Base-by-base conservation (phyloP, 2,888 invertebrate species). In the Tuta absoluta region DNA sequence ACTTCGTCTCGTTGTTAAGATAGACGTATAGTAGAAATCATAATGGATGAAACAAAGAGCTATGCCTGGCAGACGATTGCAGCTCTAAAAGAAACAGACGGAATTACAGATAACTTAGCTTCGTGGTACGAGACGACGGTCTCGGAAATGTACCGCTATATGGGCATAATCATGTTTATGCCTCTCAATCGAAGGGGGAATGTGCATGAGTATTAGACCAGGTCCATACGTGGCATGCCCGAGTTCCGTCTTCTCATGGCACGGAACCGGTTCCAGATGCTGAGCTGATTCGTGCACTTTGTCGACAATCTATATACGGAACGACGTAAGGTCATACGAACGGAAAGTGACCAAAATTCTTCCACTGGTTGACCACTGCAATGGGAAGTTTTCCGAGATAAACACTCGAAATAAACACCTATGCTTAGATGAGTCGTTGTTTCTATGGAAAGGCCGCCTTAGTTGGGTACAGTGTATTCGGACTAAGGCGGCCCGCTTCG, bases 211-310 rank as follows among this genome's bases (percentile, higher is more conserved):
- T 66, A 62, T n/a, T 66, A 63, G 66, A 28, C 49, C 63, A 11
- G 59, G 41, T n/a, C n/a, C 12, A 41, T 41, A 4, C 51, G 71
- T 49, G 70, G 67, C 3, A 74, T 72, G 72, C 69, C 69, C 7
- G 45, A 48, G 8, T 72, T 72, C 53, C 41, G 72, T 23, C 49
- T 64, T 38, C 48, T 72, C 19, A 74, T 72, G 70, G 8, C 41
- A 1, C 33, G 38, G 5, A 23, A 59, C 17, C 14, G 41, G 23
- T 59, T 41, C 12, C 23, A 23, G 41, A 2, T 23, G 8, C 7
- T 38, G 0, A n/a, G 10, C 5, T n/a, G 59, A n/a, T 41, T 41
- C 12, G 1, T 59, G 1, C 71, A 74, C 41, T 72, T 73, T 58
- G 62, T 64, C 4, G 68, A 71, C 41, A 71, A 72, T 65, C 61